Conservation (phyloP, 2,888 invertebrate species). For the Epistrophe eligans region DNA sequence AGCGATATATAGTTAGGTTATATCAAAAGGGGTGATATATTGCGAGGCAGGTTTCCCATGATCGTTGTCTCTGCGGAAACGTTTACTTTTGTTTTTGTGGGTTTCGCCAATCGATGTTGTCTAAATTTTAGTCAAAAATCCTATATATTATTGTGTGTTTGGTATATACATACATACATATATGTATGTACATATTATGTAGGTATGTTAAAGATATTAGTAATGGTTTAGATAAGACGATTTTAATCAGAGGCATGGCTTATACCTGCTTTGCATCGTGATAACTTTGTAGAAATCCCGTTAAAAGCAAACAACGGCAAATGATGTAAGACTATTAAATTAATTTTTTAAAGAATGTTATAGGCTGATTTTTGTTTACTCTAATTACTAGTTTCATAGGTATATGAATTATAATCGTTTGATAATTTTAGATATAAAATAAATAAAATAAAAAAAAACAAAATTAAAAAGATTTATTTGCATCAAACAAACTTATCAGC, state of each 20-base stretch:
- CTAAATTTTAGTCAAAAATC: neutral
- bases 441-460: too few relatives aligned
- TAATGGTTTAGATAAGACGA: neutral
- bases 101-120: neutral
- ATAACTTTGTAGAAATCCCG: neutral
- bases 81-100: neutral
- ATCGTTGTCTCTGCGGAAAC: conserved; percentile 9
- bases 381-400: too few relatives aligned
- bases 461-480: too few relatives aligned
- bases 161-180: too few relatives aligned
- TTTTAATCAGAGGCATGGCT: neutral
- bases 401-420: too few relatives aligned
- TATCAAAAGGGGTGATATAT: neutral
- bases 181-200: neutral
- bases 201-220: neutral
- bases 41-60: neutral
- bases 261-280: neutral
- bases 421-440: too few relatives aligned
- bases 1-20: neutral
- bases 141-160: too few relatives aligned
- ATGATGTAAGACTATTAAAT: neutral
- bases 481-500: too few relatives aligned
- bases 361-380: neutral
- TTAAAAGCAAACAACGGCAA: neutral
- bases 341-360: neutral